A percentile compares a stretch with the other conserved stretches of the same genome.
Evolutionary conservation across 2,797 vertebrate species (phyloP).

Genomic region (Melanogrammus aeglefinus): DNA sequence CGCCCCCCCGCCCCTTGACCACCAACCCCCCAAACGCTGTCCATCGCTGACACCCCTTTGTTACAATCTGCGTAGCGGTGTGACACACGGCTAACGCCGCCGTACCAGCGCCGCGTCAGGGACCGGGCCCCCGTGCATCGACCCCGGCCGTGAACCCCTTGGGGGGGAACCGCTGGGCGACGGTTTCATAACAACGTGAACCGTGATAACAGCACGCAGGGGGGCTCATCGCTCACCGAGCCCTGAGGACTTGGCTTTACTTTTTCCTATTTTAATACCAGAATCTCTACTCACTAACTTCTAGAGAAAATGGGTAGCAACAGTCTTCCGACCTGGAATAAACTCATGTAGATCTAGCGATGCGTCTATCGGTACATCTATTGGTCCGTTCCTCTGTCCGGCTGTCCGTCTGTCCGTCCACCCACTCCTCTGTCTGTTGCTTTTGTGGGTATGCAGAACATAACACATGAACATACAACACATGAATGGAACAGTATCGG

Average conservation of each 20-base stretch:
- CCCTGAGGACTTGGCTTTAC: neutral
- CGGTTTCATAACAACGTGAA: neutral
- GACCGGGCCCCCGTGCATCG: conserved; percentile 20
- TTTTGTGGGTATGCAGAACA: neutral
- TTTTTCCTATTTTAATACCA: neutral
- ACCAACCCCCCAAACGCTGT: neutral
- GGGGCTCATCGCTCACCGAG: neutral
- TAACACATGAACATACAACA: neutral
- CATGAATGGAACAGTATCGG: neutral
- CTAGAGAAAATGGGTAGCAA: neutral
- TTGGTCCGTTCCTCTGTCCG: neutral
- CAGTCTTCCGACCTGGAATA: neutral
- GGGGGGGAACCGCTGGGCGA: neutral
- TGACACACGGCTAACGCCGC: conserved; percentile 60
- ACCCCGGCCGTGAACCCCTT: neutral
- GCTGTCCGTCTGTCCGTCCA: neutral
- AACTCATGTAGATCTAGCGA: neutral
- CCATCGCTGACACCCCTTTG: conserved; percentile 61
- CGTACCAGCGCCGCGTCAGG: conserved; percentile 44
- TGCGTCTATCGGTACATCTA: neutral
- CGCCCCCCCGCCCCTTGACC: neutral
- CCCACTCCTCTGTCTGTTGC: neutral
- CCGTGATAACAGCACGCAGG: neutral
- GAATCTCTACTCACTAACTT: neutral
- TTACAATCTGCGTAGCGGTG: conserved; percentile 70